Evolutionary conservation across 2,888 invertebrate species (phyloP), one percentile per base, ranked within the genome.

Genomic region (Cerceris rybyensis): DNA sequence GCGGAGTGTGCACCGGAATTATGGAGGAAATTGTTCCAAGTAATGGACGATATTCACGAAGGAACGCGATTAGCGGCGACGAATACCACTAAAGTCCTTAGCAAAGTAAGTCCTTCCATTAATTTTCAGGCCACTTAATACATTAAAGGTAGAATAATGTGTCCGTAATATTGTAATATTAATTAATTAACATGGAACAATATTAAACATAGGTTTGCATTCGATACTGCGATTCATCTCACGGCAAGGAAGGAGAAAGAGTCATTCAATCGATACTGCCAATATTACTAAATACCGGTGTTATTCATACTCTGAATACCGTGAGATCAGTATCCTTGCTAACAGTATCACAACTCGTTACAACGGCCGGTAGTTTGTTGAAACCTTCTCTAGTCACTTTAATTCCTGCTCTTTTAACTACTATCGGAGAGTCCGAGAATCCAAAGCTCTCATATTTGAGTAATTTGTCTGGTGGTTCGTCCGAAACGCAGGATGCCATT

Each of bases 41-140:
- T 98, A 0, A 96, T 98, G 96, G 98, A 98, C 91, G 98, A 98
- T 92, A 97, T 98, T 85, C 98, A 98, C 91, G 98, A 97, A 90
- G 96, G 96, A 39, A 97, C 97, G 0, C 93, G 98, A 63, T 93
- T 95, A 75, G 95, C 96, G 0, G 97, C 97, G 6, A 95, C 94
- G 7, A 95, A 94, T 70, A 96, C 97, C 0, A 94, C 96, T 0
- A 94, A 93, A 83, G 94, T 95, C 17, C 93, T 98, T 14, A 96
- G 96, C 84, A 97, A 97, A 93, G 96, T 96, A 91, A 85, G 39
- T n/a, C 11, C 57, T 41, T 58, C n/a, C 17, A 16, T 6, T 46
- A 8, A 1, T 46, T 46, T 8, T 6, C 28, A 28, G 28, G 28
- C 28, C 4, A 1, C 52, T 1, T 14, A 2, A 52, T 52, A 7